Conservation (phyloP, 1,140 invertebrate species). For the Thaumatotibia leucotreta region DNA sequence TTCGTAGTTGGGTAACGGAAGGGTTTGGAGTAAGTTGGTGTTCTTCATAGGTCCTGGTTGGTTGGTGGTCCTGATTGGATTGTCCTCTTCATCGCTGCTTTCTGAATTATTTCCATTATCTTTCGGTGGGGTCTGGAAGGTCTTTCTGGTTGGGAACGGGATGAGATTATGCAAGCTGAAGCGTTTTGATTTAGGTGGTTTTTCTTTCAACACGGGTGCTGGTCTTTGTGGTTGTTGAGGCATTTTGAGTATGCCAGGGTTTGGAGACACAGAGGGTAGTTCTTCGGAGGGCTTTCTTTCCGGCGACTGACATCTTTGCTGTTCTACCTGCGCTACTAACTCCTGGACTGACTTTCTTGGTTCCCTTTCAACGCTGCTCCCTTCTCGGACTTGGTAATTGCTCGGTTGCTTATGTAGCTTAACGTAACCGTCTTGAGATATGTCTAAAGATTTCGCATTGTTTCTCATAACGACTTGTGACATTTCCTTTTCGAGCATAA, state of each 20-base stretch:
- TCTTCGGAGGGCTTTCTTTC: conserved; percentile 26
- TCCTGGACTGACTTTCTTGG: conserved; percentile 78
- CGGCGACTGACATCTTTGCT: conserved; percentile 58
- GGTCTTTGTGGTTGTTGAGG: conserved; percentile 65
- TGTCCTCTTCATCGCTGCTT: conserved; percentile 78
- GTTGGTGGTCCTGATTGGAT: conserved; percentile 69
- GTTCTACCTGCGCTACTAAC: conserved; percentile 78
- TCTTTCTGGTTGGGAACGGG: conserved; percentile 72
- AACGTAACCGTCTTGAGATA: conserved; percentile 71
- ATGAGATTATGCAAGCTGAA: conserved; percentile 75
- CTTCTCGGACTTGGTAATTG: conserved; percentile 38
- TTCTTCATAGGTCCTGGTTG: conserved; percentile 76
- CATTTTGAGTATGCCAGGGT: conserved; percentile 52
- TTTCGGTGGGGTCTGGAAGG: conserved; percentile 67
- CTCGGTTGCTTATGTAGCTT: conserved; percentile 60
- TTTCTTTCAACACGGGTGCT: conserved; percentile 65
- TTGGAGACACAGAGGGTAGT: conserved; percentile 28
- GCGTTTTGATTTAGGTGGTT: conserved; percentile 70
- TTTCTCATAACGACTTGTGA: conserved; percentile 42
- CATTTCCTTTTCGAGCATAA: conserved; percentile 58
- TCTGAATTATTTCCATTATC: conserved; percentile 75
- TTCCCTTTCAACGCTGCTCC: conserved; percentile 41
- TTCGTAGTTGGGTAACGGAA: conserved; percentile 75
- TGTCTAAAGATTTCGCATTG: conserved; percentile 58
- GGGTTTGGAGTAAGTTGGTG: conserved; percentile 72